Evolutionary conservation across 1,140 invertebrate species (phyloP), one percentile per base, ranked within the genome.

Genomic region (Cardiocondyla obscurior): DNA sequence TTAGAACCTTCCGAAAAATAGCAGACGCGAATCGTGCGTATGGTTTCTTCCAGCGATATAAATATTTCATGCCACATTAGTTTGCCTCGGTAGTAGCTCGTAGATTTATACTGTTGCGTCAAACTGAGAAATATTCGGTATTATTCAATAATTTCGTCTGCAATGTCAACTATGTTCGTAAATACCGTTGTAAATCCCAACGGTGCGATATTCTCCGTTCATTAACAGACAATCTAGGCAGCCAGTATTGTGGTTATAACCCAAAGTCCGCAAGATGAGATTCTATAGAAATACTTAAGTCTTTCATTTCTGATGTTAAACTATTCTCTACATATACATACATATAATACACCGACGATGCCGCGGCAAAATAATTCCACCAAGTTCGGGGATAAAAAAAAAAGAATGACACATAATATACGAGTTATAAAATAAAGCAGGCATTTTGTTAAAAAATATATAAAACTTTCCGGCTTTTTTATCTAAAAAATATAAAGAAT

Each of bases 211-310:
- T 55, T 69, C 74, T 64, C 33, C 16, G 62, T 79, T 79, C 74
- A 62, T 79, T 79, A 79, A 79, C 49, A 36, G 74, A 25, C 74
- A 79, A 79, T 79, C 49, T 53, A 53, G 62, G 30, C 62, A 19
- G 62, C 25, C 74, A 33, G 65, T 65, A 69, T 79, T 79, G 74
- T 42, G 74, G 62, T 79, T 79, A 69, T 69, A 79, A 69, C 69
- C 74, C 74, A 69, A 79, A 69, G 53, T 28, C 62, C 60, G 46
- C 62, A 55, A 79, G 62, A 79, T 53, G 74, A 79, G 49, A 79
- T 79, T 79, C 74, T 79, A 79, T 69, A 46, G 46, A 65, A 69
- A 79, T 79, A 79, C 19, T 79, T 79, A 22, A 69, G 49, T 42
- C 62, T 69, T 79, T 67, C 74, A 30, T 10, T 28, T 39, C 33